Evolutionary conservation across 2,888 invertebrate species (phyloP).

Genomic region (Luperina nickerlii): DNA sequence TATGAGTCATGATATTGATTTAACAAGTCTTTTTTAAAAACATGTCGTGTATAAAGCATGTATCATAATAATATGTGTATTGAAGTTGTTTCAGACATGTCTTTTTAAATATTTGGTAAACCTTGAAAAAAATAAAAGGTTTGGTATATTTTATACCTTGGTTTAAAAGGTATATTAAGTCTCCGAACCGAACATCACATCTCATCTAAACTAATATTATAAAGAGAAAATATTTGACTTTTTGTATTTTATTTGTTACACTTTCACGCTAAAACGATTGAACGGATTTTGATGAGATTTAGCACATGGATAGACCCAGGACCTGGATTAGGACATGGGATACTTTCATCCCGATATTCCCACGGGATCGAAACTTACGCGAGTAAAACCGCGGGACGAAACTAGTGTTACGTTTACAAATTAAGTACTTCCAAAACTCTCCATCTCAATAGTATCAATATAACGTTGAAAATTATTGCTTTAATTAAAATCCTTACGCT

Average conservation of each 20-base stretch:
- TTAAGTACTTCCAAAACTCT: neutral
- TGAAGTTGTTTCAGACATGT: neutral
- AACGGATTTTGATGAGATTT: neutral
- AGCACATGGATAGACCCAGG: neutral
- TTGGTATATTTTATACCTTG: neutral
- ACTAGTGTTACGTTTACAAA: neutral
- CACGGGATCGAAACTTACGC: neutral
- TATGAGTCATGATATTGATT: too few species aligned
- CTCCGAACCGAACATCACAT: neutral
- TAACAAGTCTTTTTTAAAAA: neutral
- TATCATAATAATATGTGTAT: too few species aligned
- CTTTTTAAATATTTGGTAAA: neutral
- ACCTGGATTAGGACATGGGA: neutral
- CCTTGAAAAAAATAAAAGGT: too few species aligned
- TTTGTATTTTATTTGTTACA: neutral
- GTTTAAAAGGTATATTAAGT: neutral
- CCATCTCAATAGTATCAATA: neutral
- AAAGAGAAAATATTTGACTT: neutral
- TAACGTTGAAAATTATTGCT: neutral
- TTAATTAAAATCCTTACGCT: constrained; percentile 25
- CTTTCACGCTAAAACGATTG: neutral
- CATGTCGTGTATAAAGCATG: neutral
- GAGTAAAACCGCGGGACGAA: neutral
- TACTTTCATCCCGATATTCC: neutral
- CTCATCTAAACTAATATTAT: neutral